Percentiles rank a stretch among this genome's conserved stretches.
Evolutionary conservation across 2,888 invertebrate species (phyloP).

Genomic region (Electrophaes corylata): DNA sequence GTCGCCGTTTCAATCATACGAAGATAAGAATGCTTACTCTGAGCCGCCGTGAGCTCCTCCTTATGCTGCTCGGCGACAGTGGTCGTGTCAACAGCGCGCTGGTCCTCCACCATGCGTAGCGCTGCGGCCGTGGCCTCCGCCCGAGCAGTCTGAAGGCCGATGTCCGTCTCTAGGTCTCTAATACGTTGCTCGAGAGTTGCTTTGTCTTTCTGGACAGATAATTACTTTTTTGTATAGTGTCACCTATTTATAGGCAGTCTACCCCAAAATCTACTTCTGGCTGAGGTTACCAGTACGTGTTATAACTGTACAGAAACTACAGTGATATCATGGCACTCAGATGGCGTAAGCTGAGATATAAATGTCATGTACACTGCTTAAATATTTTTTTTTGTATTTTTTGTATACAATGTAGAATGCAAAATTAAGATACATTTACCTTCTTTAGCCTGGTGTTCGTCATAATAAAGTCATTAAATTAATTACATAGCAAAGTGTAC

Average conservation of each 20-base stretch:
- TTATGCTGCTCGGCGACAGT: constrained; percentile 67
- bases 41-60: constrained; percentile 76
- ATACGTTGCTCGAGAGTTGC: constrained; percentile 80
- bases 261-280: no score
- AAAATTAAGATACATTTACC: not conserved
- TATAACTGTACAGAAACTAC: no score
- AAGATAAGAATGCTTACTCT: constrained; percentile 56
- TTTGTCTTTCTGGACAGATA: constrained; percentile 60
- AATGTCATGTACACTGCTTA: no score
- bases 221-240: not conserved
- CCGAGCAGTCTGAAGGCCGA: constrained; percentile 64
- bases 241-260: no score
- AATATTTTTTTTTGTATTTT: no score
- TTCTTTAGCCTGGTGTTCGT: not conserved
- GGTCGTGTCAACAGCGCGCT: constrained; percentile 61
- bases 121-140: constrained; percentile 70
- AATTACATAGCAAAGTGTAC: no score
- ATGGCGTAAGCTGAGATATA: no score
- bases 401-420: no score
- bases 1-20: not conserved
- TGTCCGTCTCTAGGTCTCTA: constrained; percentile 70
- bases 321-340: no score
- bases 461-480: not conserved
- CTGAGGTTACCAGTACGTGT: no score
- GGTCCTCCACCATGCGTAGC: constrained; percentile 64